phyloP scores from a whole-genome alignment of 1,140 invertebrate genomes.

The Metaphire vulgaris region DNA sequence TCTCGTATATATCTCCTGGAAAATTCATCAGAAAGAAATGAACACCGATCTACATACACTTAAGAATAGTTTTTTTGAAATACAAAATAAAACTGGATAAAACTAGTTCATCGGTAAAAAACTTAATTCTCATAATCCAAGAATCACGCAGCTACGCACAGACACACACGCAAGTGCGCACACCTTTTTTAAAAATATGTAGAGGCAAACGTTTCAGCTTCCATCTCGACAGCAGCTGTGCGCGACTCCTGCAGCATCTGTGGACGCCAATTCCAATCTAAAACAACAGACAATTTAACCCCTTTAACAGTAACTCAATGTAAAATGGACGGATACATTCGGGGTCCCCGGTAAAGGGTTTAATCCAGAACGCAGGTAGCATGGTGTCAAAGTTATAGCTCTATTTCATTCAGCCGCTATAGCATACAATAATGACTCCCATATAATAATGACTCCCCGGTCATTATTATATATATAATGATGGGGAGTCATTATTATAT shows the following conservation, averaged over 20 bases:
- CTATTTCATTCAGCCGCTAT: too few species aligned
- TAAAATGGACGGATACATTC: too few species aligned
- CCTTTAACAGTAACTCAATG: too few species aligned
- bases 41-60: not conserved
- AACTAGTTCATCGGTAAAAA: not conserved
- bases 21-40: too few species aligned
- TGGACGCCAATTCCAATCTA: conserved; percentile 1
- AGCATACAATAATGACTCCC: too few species aligned
- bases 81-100: not conserved
- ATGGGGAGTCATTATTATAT: too few species aligned
- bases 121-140: not conserved
- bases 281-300: not conserved
- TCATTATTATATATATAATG: too few species aligned
- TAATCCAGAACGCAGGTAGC: too few species aligned
- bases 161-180: not conserved
- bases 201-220: not conserved
- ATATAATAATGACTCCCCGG: too few species aligned
- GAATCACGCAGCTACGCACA: not conserved
- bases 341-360: too few species aligned
- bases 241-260: not conserved
- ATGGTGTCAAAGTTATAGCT: too few species aligned
- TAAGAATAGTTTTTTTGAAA: not conserved
- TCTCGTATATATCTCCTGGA: conserved; percentile 76
- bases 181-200: not conserved
- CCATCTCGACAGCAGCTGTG: not conserved